Percentiles rank a stretch among this genome's conserved stretches.
phyloP scores from a whole-genome alignment of 2,888 invertebrate genomes.

The Gonocerus acuteangulatus region DNA sequence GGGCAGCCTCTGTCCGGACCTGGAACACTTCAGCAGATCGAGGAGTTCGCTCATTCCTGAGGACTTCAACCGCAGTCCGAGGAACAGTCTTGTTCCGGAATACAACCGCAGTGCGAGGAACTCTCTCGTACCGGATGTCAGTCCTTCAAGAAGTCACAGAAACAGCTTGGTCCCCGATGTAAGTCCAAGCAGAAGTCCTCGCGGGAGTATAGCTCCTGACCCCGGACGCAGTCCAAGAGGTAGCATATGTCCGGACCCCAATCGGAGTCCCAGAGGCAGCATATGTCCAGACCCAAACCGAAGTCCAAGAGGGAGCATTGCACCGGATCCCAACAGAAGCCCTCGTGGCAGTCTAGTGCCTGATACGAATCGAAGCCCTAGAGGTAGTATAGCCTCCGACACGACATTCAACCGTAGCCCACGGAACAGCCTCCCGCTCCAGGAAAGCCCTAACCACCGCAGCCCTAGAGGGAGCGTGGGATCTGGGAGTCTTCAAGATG shows the following conservation, averaged over 20 bases:
- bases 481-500: constrained; percentile 41
- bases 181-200: constrained; percentile 48
- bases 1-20: constrained; percentile 54
- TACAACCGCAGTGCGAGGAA: constrained; percentile 44
- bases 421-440: constrained; percentile 44
- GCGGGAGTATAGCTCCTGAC: constrained; percentile 46
- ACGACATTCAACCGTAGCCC: constrained; percentile 44
- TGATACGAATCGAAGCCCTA: constrained; percentile 46
- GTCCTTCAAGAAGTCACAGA: constrained; percentile 44
- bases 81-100: constrained; percentile 46
- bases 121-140: constrained; percentile 42
- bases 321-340: constrained; percentile 43
- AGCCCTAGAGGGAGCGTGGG: constrained; percentile 57
- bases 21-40: constrained; percentile 49
- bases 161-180: constrained; percentile 49
- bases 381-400: constrained; percentile 46
- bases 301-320: constrained; percentile 41
- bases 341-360: constrained; percentile 39
- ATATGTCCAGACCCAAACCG: constrained; percentile 45
- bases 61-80: constrained; percentile 49
- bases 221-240: constrained; percentile 47
- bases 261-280: constrained; percentile 47
- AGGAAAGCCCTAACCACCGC: constrained; percentile 47
- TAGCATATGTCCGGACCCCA: constrained; percentile 44
- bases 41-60: constrained; percentile 51